A percentile compares a stretch with the other conserved stretches of the same genome.
phyloP scores from a whole-genome alignment of 2,797 vertebrate genomes.

The Falco columbarius region DNA sequence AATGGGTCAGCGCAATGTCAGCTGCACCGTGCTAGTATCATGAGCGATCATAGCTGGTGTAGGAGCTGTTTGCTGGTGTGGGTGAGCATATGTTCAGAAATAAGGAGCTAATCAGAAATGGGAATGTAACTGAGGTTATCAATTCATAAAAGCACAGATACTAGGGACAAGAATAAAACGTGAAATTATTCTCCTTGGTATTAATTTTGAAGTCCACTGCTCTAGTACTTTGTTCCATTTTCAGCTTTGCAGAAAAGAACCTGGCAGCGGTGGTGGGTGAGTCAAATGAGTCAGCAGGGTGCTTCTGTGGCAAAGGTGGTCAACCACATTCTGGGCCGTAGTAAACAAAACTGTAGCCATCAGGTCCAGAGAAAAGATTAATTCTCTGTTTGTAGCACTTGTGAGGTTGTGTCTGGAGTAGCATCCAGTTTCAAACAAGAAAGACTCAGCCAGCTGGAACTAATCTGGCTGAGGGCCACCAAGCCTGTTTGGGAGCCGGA shows the following conservation, averaged over 20 bases:
- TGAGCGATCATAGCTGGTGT: background rate
- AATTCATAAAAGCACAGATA: background rate
- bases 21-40: rapidly evolving
- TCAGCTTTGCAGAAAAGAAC: background rate
- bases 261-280: background rate
- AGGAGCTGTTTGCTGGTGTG: background rate
- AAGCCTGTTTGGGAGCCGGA: background rate
- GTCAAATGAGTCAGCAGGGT: rapidly evolving
- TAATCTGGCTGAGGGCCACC: background rate
- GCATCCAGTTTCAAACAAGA: background rate
- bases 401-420: background rate
- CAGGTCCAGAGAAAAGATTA: background rate
- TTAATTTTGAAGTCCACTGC: background rate
- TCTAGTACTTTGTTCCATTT: background rate
- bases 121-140: background rate
- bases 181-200: background rate
- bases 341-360: background rate
- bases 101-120: background rate
- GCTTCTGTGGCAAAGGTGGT: background rate
- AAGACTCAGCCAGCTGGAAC: background rate
- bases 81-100: background rate
- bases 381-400: background rate
- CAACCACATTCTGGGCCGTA: background rate
- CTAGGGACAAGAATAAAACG: background rate
- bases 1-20: background rate